Percentiles rank a stretch among this genome's conserved stretches.
These are phyloP conservation scores for Orycteropus afer DNA, from an alignment of 2,113 vertebrate genomes.

Conservation along the genomic window DNA sequence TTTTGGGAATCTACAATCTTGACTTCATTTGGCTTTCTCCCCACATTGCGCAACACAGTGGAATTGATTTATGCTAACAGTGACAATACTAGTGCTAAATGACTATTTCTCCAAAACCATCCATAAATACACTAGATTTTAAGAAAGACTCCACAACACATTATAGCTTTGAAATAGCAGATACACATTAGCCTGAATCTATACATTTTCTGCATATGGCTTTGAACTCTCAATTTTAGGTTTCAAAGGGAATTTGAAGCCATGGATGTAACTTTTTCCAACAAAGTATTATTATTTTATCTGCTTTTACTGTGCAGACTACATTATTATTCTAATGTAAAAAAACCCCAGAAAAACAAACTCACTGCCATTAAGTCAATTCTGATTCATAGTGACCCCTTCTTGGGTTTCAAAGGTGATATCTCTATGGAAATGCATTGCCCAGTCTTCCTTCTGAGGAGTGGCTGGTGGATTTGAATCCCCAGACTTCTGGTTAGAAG, in stretches of 20 bases:
- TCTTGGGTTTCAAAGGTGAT: no score
- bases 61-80: neutral
- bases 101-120: neutral
- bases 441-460: no score
- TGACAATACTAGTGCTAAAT: neutral
- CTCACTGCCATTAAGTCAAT: no score
- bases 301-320: neutral
- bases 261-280: neutral
- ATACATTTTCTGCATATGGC: neutral
- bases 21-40: neutral
- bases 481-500: no score
- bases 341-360: no score
- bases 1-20: neutral
- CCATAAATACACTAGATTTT: neutral
- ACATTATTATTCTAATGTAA: conserved; percentile 32
- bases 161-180: conserved; percentile 34
- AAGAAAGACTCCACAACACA: neutral
- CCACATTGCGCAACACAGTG: neutral
- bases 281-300: neutral
- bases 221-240: conserved; percentile 1
- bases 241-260: conserved; percentile 31
- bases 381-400: no score
- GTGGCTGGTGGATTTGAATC: no score
- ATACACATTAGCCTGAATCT: neutral
- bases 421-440: no score